Evolutionary conservation across 2,113 vertebrate species (phyloP).

Genomic region (Baryphthengus martii): DNA sequence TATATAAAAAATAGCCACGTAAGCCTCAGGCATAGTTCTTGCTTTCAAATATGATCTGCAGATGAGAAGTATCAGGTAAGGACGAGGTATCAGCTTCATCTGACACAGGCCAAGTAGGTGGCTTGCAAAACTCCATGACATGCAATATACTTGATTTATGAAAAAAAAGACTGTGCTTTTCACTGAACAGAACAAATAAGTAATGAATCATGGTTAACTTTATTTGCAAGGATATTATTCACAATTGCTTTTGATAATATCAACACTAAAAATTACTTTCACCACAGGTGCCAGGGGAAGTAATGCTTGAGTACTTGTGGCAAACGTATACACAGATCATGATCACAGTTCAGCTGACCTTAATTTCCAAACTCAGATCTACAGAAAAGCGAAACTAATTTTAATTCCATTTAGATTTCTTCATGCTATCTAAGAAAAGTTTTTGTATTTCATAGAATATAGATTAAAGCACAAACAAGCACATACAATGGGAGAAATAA

Average conservation of each 20-base stretch:
- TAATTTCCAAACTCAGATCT: not conserved
- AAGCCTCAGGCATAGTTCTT: not conserved
- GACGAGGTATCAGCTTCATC: not conserved
- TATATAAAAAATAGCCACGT: not conserved
- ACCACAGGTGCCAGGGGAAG: not conserved
- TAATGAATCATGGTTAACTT: not conserved
- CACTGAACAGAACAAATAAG: not conserved
- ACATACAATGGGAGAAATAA: not conserved
- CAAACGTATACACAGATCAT: not conserved
- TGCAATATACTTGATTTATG: not conserved
- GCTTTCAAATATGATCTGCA: not conserved
- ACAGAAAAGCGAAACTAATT: not conserved
- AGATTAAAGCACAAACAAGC: not conserved
- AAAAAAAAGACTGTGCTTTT: not conserved
- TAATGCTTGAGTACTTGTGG: fast-evolving
- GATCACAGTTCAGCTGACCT: not conserved
- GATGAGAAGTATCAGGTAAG: not conserved
- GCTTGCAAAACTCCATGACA: not conserved
- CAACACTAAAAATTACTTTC: not conserved
- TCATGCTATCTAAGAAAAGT: not conserved
- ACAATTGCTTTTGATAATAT: not conserved
- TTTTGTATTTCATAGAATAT: not conserved
- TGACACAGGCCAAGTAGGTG: not conserved
- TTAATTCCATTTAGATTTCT: not conserved
- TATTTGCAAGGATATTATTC: not conserved